phyloP scores from a whole-genome alignment of 2,797 vertebrate species.

The Melanotaenia pygmaea region DNA sequence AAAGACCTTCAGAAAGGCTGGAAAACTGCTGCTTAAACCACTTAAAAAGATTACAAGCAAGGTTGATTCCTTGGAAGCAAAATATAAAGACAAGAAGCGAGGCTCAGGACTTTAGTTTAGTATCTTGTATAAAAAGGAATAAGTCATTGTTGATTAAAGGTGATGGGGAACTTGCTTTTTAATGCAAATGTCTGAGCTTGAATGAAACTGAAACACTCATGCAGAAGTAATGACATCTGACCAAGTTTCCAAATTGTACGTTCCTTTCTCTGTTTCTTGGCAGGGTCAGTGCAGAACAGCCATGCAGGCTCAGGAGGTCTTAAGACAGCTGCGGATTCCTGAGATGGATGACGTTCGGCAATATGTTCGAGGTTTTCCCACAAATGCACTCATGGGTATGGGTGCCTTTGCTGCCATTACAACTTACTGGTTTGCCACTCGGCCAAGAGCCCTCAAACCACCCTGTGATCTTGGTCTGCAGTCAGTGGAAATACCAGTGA shows the following conservation, averaged over 20 bases:
- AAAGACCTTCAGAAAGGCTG: background rate
- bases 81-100: background rate
- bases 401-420: conserved; percentile 94
- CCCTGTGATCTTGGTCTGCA: conserved; percentile 92
- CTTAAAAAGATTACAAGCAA: background rate
- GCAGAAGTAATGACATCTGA: background rate
- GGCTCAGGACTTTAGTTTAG: background rate
- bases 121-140: background rate
- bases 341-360: conserved; percentile 93
- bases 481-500: conserved; percentile 90
- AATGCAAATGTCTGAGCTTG: background rate
- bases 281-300: conserved; percentile 51
- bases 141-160: background rate
- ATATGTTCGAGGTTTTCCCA: conserved; percentile 89
- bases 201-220: background rate
- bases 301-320: conserved; percentile 91
- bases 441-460: conserved; percentile 90
- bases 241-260: background rate
- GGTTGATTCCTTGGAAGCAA: background rate
- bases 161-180: background rate
- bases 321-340: conserved; percentile 91
- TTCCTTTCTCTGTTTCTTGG: conserved; percentile 19
- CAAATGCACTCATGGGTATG: conserved; percentile 93
- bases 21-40: background rate
- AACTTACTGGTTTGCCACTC: conserved; percentile 94